Conservation (phyloP, 2,888 invertebrate species). For the Heliconius erato region DNA sequence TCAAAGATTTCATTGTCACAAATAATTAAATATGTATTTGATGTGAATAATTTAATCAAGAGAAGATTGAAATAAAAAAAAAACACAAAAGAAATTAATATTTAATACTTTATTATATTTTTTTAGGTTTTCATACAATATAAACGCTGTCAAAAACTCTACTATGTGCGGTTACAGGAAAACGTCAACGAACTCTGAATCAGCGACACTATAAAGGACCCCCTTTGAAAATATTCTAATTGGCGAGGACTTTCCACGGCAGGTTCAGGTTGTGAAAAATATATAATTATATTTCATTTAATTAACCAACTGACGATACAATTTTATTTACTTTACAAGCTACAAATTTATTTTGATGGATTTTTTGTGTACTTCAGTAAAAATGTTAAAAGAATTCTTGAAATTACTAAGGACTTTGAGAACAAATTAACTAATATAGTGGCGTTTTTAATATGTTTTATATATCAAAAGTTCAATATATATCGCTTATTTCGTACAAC, state of each 20-base stretch:
- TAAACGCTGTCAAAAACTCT: constrained; percentile 3
- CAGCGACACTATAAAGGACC: constrained; percentile 37
- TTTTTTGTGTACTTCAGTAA: not conserved
- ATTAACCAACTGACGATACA: constrained; percentile 4
- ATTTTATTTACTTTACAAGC: not conserved
- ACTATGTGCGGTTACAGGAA: constrained; percentile 11
- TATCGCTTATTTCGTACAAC: no score
- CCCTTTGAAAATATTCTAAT: constrained; percentile 43
- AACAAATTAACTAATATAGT: no score
- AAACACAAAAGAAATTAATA: no score
- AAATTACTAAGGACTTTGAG: no score
- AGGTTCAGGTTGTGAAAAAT: not conserved
- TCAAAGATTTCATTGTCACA: no score
- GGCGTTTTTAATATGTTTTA: no score
- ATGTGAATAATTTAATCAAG: no score
- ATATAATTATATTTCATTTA: constrained; percentile 20
- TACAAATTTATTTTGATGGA: not conserved
- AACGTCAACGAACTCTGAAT: constrained; percentile 47
- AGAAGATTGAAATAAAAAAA: no score
- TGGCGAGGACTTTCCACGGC: constrained; percentile 31
- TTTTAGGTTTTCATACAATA: not conserved
- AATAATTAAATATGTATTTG: no score
- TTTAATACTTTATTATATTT: no score
- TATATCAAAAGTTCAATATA: no score
- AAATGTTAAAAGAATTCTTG: not conserved